Base-by-base conservation (phyloP, 2,888 invertebrate species). In the Chymomyza amoena region DNA sequence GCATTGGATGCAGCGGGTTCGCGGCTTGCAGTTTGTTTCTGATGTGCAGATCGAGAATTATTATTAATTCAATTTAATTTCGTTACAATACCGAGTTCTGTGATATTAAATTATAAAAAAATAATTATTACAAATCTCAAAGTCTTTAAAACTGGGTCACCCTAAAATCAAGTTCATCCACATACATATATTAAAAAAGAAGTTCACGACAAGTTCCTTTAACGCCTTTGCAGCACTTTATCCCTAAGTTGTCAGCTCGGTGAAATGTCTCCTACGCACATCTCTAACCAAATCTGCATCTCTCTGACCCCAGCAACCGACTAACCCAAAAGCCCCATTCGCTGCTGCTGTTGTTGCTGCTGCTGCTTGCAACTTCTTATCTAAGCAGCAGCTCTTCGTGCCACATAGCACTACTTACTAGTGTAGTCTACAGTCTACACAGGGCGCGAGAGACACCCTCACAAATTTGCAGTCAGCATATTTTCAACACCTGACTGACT, bases 401-500 rank as follows among this genome's bases (percentile, higher is more conserved):
- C 25, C 15, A 59, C 32, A 50, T 66, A 9, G 36, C 66, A 57
- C 32, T 32, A 32, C 32, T 7, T 32, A 32, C 7, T 32, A 32
- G 39, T 13, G 13, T 45, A 45, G 39, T 45, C 39, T 45, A 45
- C 13, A n/a, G n/a, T n/a, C n/a, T n/a, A n/a, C n/a, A n/a, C n/a
- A 45, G 39, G 32, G 32, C 6, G 32, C 6, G 7, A 72, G 64
- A 74, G 70, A 76, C 72, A 78, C 32, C 59, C 75, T 76, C 79
- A 70, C 75, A 68, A 63, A 54, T 54, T 69, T 68, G 79, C 76
- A 68, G 76, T 74, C 81, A 81, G 86, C 84, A 86, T 84, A 83
- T 83, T 81, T 86, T 83, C 79, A 69, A 70, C 84, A 73, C 70
- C 71, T 84, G 81, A 81, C 83, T 70, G 66, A 70, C 76, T 82